These are phyloP conservation scores for Picathartes gymnocephalus DNA, from an alignment of 2,113 vertebrate species.

Conservation along the genomic window DNA sequence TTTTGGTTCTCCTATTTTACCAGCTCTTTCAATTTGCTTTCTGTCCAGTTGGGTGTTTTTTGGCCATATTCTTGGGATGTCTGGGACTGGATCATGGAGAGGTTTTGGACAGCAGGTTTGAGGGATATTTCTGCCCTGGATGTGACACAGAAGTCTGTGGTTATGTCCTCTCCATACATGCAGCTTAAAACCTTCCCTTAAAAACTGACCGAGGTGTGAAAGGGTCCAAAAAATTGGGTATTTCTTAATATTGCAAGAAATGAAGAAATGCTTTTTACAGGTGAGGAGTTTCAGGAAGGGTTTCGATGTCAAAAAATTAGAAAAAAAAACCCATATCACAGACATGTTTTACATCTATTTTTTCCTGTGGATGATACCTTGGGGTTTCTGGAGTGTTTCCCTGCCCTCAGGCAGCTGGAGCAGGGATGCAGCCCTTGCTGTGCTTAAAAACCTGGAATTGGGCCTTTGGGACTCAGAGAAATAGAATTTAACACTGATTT, in stretches of 20 bases:
- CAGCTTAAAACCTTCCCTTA: not conserved
- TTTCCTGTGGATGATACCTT: not conserved
- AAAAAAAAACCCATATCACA: fast-evolving
- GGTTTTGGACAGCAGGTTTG: not conserved
- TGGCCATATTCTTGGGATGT: not conserved
- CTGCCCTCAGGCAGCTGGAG: not conserved
- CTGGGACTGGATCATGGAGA: not conserved
- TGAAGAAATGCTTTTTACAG: not conserved
- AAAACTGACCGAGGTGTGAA: not conserved
- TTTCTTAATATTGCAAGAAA: too few species aligned
- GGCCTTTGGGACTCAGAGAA: not conserved
- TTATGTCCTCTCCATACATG: not conserved
- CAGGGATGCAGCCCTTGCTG: not conserved
- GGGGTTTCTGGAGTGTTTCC: not conserved
- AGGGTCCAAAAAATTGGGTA: fast-evolving
- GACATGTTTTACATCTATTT: not conserved
- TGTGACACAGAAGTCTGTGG: not conserved
- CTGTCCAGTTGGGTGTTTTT: not conserved
- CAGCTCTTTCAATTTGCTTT: not conserved
- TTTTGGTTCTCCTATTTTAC: not conserved
- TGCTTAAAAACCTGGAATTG: not conserved
- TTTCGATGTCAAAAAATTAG: not conserved
- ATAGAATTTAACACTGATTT: not conserved
- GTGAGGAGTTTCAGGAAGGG: not conserved
- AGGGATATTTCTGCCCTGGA: not conserved